Conservation (phyloP, 2,888 invertebrate genomes). For the Oxystoma pomonae region DNA sequence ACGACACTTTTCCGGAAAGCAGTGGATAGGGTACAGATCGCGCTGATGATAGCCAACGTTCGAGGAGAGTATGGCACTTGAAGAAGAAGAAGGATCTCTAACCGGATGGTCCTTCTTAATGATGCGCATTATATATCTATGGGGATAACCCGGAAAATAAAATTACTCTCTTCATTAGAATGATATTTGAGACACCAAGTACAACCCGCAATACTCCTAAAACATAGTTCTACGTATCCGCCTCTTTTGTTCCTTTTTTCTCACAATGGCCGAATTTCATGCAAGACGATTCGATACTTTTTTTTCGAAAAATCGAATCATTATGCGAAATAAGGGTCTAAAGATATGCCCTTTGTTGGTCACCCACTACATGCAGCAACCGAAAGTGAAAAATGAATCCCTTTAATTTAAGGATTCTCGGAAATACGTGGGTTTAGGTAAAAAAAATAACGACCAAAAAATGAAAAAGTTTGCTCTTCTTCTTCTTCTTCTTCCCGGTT, state of each 20-base stretch:
- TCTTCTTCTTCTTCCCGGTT: constrained; percentile 27
- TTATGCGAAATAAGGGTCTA: constrained; percentile 22
- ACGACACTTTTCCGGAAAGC: too few species aligned
- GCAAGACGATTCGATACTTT: constrained; percentile 31
- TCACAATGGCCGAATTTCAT: constrained; percentile 37
- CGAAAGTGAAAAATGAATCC: constrained; percentile 39
- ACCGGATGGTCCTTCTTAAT: too few species aligned
- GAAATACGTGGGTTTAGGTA: constrained; percentile 13
- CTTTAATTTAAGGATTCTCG: constrained; percentile 28
- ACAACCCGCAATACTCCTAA: too few species aligned
- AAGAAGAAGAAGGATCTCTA: too few species aligned
- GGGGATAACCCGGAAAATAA: too few species aligned
- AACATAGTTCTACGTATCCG: constrained; percentile 36
- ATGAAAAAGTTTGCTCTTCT: constrained; percentile 8
- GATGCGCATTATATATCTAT: too few species aligned
- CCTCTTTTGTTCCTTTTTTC: constrained; percentile 34
- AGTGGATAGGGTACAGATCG: too few species aligned
- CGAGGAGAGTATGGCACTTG: too few species aligned
- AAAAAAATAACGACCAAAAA: constrained; percentile 5
- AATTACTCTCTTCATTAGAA: too few species aligned
- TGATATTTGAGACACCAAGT: too few species aligned
- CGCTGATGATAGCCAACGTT: too few species aligned
- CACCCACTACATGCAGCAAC: constrained; percentile 32
- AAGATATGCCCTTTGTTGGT: constrained; percentile 23
- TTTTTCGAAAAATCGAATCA: constrained; percentile 21